These are phyloP conservation scores for Eilema caniola DNA, from an alignment of 2,888 invertebrate species.

Conservation along the genomic window DNA sequence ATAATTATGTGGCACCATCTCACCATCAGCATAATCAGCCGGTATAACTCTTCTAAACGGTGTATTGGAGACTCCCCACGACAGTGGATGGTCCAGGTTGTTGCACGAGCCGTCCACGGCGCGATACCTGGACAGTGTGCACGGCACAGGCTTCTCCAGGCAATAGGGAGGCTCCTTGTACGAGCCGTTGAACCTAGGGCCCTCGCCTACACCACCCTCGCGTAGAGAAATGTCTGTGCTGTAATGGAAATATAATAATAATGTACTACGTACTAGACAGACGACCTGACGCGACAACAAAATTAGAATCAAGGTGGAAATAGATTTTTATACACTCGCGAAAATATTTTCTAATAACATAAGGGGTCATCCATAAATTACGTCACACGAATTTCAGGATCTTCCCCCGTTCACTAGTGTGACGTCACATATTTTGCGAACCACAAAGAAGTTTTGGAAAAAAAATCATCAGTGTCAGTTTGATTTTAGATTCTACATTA, in stretches of 20 bases:
- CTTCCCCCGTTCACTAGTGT: no score
- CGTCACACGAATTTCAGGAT: no score
- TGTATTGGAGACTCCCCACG: slow-evolving; percentile 91
- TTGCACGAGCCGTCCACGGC: slow-evolving; percentile 92
- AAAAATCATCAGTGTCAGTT: no score
- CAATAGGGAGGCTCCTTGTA: slow-evolving; percentile 73
- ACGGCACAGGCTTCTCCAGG: slow-evolving; percentile 62
- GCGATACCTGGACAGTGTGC: slow-evolving; percentile 87
- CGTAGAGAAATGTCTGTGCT: slow-evolving; percentile 60
- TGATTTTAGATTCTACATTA: no score
- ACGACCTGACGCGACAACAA: no score
- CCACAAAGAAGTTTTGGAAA: no score
- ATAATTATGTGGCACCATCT: slow-evolving; percentile 44
- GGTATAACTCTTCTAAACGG: slow-evolving; percentile 91
- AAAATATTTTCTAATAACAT: no score
- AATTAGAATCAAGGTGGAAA: no score
- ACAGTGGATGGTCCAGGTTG: slow-evolving; percentile 88
- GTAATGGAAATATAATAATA: slow-evolving; percentile 32
- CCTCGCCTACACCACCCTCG: slow-evolving; percentile 68
- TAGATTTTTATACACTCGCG: no score
- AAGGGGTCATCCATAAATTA: no score
- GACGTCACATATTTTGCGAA: no score
- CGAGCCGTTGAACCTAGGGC: slow-evolving; percentile 68
- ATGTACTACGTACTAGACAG: no score
- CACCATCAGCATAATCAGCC: slow-evolving; percentile 92